Percentiles rank a stretch among this genome's conserved stretches.
phyloP scores from a whole-genome alignment of 2,797 vertebrate species.

The Coluber constrictor region DNA sequence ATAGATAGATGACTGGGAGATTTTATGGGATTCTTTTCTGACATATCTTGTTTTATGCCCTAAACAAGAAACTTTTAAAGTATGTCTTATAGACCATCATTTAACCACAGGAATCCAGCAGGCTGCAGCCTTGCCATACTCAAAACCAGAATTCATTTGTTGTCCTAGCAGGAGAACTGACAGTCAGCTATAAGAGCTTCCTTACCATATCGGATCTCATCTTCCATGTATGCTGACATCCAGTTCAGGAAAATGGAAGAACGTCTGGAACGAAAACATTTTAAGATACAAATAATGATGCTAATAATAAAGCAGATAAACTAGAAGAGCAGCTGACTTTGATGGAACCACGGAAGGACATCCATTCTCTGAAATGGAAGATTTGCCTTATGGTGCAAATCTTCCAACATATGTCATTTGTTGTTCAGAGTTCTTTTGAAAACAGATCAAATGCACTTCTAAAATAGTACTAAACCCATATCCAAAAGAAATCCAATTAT shows the following conservation, averaged over 20 bases:
- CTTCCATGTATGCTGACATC: neutral
- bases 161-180: neutral
- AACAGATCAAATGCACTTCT: neutral
- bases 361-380: neutral
- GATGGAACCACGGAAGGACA: neutral
- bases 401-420: neutral
- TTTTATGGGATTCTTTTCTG: neutral
- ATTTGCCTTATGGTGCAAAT: neutral
- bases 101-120: neutral
- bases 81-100: neutral
- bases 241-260: neutral
- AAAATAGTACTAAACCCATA: neutral
- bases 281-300: neutral
- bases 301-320: neutral
- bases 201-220: neutral
- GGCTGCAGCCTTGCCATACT: neutral
- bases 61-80: neutral
- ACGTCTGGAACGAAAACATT: neutral
- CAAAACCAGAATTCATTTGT: neutral
- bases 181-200: neutral
- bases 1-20: neutral
- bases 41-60: neutral
- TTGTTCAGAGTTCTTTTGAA: neutral
- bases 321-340: neutral
- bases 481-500: neutral